A percentile compares a stretch with the other conserved stretches of the same genome.
Evolutionary conservation across 2,797 vertebrate genomes (phyloP).

Genomic region (Taeniopygia guttata): DNA sequence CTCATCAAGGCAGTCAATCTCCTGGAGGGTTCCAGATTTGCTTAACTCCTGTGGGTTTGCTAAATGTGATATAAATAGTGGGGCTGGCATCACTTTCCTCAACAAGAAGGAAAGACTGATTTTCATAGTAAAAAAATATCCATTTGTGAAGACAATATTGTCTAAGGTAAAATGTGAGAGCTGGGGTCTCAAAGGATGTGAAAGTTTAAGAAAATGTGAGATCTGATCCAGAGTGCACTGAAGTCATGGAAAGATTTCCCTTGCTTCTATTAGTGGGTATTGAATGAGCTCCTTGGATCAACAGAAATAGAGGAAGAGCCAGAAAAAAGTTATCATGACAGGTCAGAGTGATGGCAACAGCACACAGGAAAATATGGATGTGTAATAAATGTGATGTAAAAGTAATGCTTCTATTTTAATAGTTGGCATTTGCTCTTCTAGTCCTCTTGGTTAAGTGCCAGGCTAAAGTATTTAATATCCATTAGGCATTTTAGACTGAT

Average conservation of each 20-base stretch:
- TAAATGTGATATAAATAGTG: slow-evolving; percentile 39
- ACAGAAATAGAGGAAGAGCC: not conserved
- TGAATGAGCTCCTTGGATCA: not conserved
- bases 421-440: not conserved
- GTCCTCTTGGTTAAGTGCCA: not conserved
- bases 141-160: slow-evolving; percentile 29
- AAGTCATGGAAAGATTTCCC: slow-evolving; percentile 30
- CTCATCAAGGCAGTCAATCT: slow-evolving; percentile 58
- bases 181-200: slow-evolving; percentile 42
- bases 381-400: not conserved
- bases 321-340: slow-evolving; percentile 20
- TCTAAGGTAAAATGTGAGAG: slow-evolving; percentile 35
- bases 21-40: slow-evolving; percentile 40
- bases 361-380: not conserved
- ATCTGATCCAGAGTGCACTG: slow-evolving; percentile 33
- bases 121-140: not conserved
- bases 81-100: slow-evolving; percentile 21
- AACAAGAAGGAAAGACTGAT: slow-evolving; percentile 31
- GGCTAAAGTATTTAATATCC: not conserved
- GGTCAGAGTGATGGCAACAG: not conserved
- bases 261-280: not conserved
- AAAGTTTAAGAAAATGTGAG: slow-evolving; percentile 22
- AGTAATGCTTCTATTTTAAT: not conserved
- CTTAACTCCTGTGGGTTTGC: slow-evolving; percentile 46
- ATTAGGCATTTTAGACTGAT: not conserved